phyloP scores from a whole-genome alignment of 2,113 vertebrate genomes.

The Pomatorhinus ruficollis region DNA sequence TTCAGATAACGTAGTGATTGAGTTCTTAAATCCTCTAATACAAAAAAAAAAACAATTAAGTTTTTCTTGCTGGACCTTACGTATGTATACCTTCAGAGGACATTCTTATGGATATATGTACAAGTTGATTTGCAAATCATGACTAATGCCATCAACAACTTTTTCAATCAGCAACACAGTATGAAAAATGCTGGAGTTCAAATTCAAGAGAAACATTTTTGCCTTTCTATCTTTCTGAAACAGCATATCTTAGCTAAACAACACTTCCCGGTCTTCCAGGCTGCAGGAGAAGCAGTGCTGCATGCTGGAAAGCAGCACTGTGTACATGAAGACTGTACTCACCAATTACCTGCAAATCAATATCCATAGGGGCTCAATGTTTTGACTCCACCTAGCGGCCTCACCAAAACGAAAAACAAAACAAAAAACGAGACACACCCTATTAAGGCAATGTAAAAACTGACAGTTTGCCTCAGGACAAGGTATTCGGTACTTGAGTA shows the following conservation, averaged over 20 bases:
- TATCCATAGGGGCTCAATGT: not conserved
- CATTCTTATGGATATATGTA: fast-evolving
- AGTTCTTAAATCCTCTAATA: not conserved
- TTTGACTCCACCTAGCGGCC: not conserved
- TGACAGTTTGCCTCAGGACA: not conserved
- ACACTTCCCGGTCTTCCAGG: not conserved
- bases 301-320: not conserved
- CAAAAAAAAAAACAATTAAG: not conserved
- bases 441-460: not conserved
- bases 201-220: not conserved
- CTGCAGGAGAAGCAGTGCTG: not conserved
- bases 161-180: not conserved
- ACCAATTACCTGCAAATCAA: fast-evolving
- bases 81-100: fast-evolving
- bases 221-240: not conserved
- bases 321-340: fast-evolving
- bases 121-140: not conserved
- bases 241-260: not conserved
- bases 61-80: not conserved
- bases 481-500: not conserved
- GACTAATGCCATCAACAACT: not conserved
- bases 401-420: not conserved
- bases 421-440: not conserved
- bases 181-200: not conserved
- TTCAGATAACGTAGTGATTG: not conserved